Percentiles rank a stretch among this genome's conserved stretches.
These are phyloP conservation scores for Choristoneura fumiferana DNA, from an alignment of 1,140 invertebrate species.

Conservation along the genomic window DNA sequence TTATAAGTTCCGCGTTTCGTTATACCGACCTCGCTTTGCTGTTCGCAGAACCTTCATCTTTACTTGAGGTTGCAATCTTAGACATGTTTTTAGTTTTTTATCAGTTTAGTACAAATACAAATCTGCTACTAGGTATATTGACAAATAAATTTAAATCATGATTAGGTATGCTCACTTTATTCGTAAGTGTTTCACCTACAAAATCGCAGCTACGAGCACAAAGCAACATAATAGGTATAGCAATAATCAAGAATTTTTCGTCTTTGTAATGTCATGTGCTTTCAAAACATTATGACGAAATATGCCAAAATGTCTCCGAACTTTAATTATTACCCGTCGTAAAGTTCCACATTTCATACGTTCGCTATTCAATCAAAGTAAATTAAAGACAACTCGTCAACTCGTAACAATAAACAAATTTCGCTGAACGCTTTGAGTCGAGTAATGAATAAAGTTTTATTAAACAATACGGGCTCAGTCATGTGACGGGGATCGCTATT, in stretches of 20 bases:
- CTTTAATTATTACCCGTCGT: background rate
- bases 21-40: background rate
- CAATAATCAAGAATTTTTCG: no score
- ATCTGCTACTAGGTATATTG: no score
- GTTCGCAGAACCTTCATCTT: background rate
- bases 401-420: conserved; percentile 18
- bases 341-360: conserved; percentile 12
- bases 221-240: no score
- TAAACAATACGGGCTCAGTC: conserved; percentile 14
- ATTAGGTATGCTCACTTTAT: no score
- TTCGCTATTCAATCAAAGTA: conserved; percentile 5
- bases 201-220: no score
- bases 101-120: no score
- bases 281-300: background rate
- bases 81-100: no score
- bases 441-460: conserved; percentile 15
- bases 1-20: no score
- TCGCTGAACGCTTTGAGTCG: conserved; percentile 5
- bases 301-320: background rate
- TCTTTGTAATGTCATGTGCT: no score
- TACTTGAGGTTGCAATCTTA: no score
- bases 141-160: no score
- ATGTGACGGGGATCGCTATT: background rate
- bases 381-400: conserved; percentile 15
- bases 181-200: no score